Evolutionary conservation across 1,140 invertebrate species (phyloP), one percentile per base, ranked within the genome.

Genomic region (Caerostris extrusa): DNA sequence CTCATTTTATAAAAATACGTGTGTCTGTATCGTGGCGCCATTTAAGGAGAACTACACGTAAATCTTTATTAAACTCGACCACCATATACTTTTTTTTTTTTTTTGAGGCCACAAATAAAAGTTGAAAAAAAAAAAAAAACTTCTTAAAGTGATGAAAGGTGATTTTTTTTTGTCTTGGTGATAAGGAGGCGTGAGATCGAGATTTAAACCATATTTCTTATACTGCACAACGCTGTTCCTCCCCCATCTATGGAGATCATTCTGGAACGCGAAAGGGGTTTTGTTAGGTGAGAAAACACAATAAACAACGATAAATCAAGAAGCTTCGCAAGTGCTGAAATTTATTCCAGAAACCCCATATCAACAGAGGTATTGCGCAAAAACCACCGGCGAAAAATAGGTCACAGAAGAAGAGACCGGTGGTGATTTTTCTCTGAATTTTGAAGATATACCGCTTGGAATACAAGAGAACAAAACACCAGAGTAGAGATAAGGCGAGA

Each of bases 291-390:
- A 7, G 14, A 56, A 58, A 10, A 19, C 5, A 83, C 56, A 83
- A 58, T 7, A 58, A 83, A 58, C 82, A 56, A 57, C 55, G 14
- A 83, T 83, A 83, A 83, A 83, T 83, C 55, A 57, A 57, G 53
- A n/a, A 12, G 55, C 6, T 77, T 77, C 53, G 3, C 53, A 64
- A 17, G 5, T 3, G 34, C 34, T 17, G 50, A 88, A 88, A 88
- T n/a, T 88, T 57, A 88, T 88, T 88, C 86, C 17, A 88, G 86
- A 88, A 88, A 88, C 86, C 86, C 71, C 61, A 88, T 88, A 88
- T 88, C 56, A 34, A 34, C 34, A 88, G 14, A 77, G 10, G 60
- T 17, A 53, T 88, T 88, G 56, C 86, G 86, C 60, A 88, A 88
- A 88, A 53, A 14, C 19, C 5, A 19, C 61, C n/a, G 7, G 60